These are phyloP conservation scores for Premnoplex brunnescens DNA, from an alignment of 2,797 vertebrate species.

Conservation along the genomic window DNA sequence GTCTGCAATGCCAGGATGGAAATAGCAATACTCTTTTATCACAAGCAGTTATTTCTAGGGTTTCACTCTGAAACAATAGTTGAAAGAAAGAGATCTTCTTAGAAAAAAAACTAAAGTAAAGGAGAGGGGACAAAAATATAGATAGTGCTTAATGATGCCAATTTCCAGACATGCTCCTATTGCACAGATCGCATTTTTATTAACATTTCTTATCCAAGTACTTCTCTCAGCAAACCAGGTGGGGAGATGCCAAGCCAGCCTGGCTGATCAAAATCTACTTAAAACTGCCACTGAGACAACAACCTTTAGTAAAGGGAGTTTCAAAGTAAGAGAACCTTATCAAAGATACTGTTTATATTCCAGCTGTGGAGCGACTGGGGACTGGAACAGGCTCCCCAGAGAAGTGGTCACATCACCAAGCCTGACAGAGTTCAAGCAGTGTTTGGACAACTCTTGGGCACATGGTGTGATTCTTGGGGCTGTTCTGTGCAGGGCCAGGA, in stretches of 20 bases:
- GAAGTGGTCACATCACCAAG: not conserved
- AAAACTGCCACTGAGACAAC: conserved; percentile 1
- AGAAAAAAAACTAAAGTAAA: not conserved
- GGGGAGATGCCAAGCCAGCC: not conserved
- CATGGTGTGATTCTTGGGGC: not conserved
- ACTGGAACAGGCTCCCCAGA: not conserved
- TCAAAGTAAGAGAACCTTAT: not conserved
- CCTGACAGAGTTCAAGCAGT: not conserved
- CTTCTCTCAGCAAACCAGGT: not conserved
- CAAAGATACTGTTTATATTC: not conserved
- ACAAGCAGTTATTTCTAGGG: not conserved
- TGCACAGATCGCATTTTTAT: not conserved
- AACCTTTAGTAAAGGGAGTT: not conserved
- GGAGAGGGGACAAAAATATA: not conserved
- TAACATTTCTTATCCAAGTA: not conserved
- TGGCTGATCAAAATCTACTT: not conserved
- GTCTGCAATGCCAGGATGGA: not conserved
- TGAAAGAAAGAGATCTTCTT: not conserved
- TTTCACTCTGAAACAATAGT: not conserved
- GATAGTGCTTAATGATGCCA: not conserved
- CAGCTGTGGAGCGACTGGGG: not conserved
- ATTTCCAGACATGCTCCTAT: not conserved
- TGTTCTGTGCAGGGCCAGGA: not conserved
- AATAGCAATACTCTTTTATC: not conserved
- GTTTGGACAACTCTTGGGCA: not conserved